Base-by-base conservation (phyloP, 2,113 vertebrate genomes). In the Nothobranchius kuhntae region DNA sequence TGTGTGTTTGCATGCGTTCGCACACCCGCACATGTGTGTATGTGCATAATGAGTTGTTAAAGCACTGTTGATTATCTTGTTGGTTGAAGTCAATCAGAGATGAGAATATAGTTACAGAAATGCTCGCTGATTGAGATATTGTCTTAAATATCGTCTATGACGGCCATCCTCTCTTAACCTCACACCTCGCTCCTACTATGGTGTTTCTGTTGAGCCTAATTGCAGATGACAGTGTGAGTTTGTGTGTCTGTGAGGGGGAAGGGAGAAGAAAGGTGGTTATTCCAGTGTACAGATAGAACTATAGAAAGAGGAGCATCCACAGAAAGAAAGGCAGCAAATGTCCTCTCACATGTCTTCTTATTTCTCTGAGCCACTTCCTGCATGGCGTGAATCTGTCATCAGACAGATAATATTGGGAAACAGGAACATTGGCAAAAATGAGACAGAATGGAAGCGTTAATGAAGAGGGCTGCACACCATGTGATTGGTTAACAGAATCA, bases 181-280 rank as follows among this genome's bases (percentile, higher is more conserved):
- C 68, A 65, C 46, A 54, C 87, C 85, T 75, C 84, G 6, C 7
- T 91, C 86, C 77, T 87, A 71, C 82, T 79, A 69, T 75, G 82
- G 69, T 84, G 81, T 84, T 84, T 78, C 75, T 73, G 78, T 88
- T 89, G 87, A 91, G 85, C 74, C 72, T 89, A 91, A 91, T 90
- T 84, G 82, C 79, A 87, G 73, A 80, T 88, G 90, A 89, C 89
- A 86, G 76, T 82, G 78, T 89, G 81, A 86, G 84, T 83, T 77
- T 80, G 68, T 75, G 75, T 75, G 77, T 78, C 59, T 79, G 55
- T 71, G 75, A 76, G 80, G 83, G 82, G 84, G 83, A 78, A 78
- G 84, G 81, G 86, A 82, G 74, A 52, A 65, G 65, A 75, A 78
- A 86, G 80, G 80, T 90, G 83, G 85, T 78, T 83, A 75, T 78